phyloP scores from a whole-genome alignment of 2,888 invertebrate genomes.

The Cephus spinipes region DNA sequence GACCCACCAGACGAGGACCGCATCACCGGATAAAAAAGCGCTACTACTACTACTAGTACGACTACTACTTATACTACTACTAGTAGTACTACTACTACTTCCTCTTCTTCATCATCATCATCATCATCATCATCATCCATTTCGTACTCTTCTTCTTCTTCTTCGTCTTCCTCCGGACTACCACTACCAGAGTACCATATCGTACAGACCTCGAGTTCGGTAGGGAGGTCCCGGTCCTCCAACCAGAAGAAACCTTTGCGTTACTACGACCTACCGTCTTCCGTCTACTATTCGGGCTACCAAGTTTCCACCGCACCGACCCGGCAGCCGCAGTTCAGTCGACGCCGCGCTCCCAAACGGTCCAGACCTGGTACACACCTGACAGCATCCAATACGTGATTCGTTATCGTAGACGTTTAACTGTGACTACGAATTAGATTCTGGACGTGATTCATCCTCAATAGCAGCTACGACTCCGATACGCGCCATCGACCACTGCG shows the following conservation, averaged over 20 bases:
- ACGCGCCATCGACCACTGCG: neutral
- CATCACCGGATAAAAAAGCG: constrained; percentile 47
- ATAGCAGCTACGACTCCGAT: neutral
- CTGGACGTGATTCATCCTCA: neutral
- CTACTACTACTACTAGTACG: constrained; percentile 47
- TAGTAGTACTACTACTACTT: neutral
- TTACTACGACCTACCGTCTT: constrained; percentile 64
- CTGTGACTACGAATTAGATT: neutral
- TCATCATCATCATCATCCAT: neutral
- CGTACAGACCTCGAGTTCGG: constrained; percentile 46
- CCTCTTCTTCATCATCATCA: neutral
- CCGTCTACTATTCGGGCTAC: constrained; percentile 66
- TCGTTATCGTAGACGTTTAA: neutral
- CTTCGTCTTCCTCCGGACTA: neutral
- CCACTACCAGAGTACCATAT: neutral
- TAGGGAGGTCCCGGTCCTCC: constrained; percentile 66
- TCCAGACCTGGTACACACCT: constrained; percentile 59
- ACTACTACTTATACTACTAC: constrained; percentile 24
- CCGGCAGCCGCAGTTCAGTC: constrained; percentile 56
- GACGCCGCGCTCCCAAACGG: constrained; percentile 67
- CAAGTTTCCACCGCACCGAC: constrained; percentile 53
- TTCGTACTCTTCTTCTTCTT: neutral
- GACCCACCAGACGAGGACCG: constrained; percentile 52
- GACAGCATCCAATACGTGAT: neutral
- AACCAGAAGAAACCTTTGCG: constrained; percentile 64